Evolutionary conservation across 2,888 invertebrate species (phyloP), one percentile per base, ranked within the genome.

Genomic region (Orthosia cruda): DNA sequence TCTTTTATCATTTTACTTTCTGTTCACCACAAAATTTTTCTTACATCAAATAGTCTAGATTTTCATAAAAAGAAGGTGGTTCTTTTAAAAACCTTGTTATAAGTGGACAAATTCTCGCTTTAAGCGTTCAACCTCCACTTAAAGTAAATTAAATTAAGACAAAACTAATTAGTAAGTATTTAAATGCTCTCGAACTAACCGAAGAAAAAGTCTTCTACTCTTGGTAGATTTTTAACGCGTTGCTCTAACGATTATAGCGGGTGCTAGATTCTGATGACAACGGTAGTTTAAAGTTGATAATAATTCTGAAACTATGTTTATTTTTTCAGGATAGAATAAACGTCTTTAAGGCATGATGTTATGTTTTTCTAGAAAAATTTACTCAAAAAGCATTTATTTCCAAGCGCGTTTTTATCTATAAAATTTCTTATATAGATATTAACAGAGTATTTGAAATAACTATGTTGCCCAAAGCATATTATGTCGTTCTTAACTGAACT

Each of bases 161-260:
- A 78, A 79, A 84, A 81, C 85, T 80, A 86, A 87, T 87, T 86
- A 79, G 67, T 61, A 75, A 72, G 72, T 81, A 86, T 83, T 86
- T 82, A 87, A 86, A 87, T 79, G 76, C 69, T 74, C 79, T 85
- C 71, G 77, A 77, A 78, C 79, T 81, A 77, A 73, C 71, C 73
- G 70, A 71, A 68, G 63, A 77, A 79, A 74, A 76, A 47, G 40
- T 59, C 45, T 18, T 3, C 47, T 16, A 64, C 61, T 61, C 68
- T 68, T 50, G 18, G 66, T 64, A n/a, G 75, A 55, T 69, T 78
- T 83, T 78, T 61, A 74, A n/a, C 59, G 58, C 58, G 54, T 79
- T 76, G 61, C 12, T 61, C 16, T 74, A 74, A 79, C 58, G 47
- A 52, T 76, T 76, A 81, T 70, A 20, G 69, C 20, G 15, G 40